Evolutionary conservation across 1,140 invertebrate species (phyloP).

Genomic region (Phymastichus coffea): DNA sequence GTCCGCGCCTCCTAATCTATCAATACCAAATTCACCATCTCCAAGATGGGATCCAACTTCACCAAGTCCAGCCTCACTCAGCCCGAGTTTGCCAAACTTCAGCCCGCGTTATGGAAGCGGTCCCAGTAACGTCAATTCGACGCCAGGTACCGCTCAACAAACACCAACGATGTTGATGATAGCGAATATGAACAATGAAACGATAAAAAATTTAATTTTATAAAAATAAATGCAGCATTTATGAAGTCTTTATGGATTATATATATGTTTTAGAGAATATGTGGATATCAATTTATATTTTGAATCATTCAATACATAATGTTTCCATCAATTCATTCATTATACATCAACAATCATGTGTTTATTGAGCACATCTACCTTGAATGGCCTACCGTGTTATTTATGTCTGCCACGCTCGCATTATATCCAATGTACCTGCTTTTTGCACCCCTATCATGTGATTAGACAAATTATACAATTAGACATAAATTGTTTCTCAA

Average conservation of each 20-base stretch:
- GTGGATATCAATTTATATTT: no score
- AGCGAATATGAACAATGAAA: background rate
- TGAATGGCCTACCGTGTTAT: background rate
- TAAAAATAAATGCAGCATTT: no score
- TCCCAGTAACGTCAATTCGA: slow-evolving; percentile 52
- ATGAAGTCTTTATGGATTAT: no score
- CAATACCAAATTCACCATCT: slow-evolving; percentile 46
- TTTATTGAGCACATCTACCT: slow-evolving; percentile 14
- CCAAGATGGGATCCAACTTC: slow-evolving; percentile 60
- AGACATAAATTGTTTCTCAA: no score
- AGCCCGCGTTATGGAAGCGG: slow-evolving; percentile 55
- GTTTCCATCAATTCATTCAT: no score
- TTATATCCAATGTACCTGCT: no score
- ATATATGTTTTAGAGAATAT: no score
- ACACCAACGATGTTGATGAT: slow-evolving; percentile 17
- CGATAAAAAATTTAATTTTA: no score
- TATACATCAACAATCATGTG: slow-evolving; percentile 16
- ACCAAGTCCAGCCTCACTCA: slow-evolving; percentile 61
- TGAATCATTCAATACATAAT: no score
- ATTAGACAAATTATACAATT: no score
- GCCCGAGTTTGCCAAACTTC: slow-evolving; percentile 62
- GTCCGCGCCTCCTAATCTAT: slow-evolving; percentile 49
- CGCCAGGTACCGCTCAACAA: slow-evolving; percentile 46
- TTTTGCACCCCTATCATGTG: no score
- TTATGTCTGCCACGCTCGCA: background rate